Conservation (phyloP, 2,888 invertebrate species). For the Eristalinus sepulchralis region DNA sequence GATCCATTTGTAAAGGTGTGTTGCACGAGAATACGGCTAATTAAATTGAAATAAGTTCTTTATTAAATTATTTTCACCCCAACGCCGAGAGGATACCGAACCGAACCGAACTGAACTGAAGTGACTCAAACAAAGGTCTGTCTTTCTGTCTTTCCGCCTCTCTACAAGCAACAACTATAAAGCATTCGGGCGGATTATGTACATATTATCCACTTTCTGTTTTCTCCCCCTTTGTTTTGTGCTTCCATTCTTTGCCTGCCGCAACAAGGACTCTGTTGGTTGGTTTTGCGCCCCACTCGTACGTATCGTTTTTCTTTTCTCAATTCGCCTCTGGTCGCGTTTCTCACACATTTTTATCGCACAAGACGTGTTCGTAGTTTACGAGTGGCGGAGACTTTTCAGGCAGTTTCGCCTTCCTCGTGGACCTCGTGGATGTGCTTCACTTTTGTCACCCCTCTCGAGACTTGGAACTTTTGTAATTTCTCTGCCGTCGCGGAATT, state of each 20-base stretch:
- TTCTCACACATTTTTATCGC: neutral
- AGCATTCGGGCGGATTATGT: neutral
- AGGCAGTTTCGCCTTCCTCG: neutral
- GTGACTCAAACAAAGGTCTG: neutral
- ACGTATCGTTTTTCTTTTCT: neutral
- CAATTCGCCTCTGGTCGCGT: neutral
- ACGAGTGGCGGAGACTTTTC: conserved; percentile 8
- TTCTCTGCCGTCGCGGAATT: conserved; percentile 36
- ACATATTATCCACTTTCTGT: neutral
- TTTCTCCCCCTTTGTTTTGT: neutral
- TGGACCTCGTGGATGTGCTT: neutral
- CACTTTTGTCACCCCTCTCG: conserved; percentile 30
- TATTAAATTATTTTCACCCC: conserved; percentile 28
- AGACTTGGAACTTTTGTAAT: conserved; percentile 43
- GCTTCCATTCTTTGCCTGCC: neutral
- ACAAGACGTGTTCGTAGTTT: conserved; percentile 22
- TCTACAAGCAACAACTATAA: neutral
- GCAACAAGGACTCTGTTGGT: neutral
- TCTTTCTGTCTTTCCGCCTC: neutral
- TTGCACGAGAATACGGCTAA: conserved; percentile 14
- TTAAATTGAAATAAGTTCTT: conserved; percentile 39
- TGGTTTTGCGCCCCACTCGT: neutral
- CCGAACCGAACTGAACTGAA: neutral
- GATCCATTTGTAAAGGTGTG: neutral
- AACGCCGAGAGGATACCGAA: neutral